Evolutionary conservation across 2,113 vertebrate genomes (phyloP).

Genomic region (Colistium nudipinnis): DNA sequence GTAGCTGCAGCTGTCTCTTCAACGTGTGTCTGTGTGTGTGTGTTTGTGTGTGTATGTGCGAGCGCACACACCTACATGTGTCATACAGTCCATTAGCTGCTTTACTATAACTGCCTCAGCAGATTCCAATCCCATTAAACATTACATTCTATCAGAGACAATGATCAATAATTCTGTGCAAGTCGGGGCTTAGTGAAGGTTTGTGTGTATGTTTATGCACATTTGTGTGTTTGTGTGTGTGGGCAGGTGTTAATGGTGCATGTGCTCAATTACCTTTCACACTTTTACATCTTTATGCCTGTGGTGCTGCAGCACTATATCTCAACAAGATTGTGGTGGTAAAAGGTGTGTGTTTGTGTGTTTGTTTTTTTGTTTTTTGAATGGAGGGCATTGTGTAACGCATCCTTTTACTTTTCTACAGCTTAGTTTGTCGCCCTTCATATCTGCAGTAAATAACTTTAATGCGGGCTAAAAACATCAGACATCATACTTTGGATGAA

Average conservation of each 20-base stretch:
- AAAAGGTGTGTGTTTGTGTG: background rate
- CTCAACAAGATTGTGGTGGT: constrained; percentile 17
- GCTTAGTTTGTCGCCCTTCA: background rate
- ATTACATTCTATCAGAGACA: constrained; percentile 45
- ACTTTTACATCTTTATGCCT: constrained; percentile 12
- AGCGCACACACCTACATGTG: constrained; percentile 6
- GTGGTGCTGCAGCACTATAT: constrained; percentile 10
- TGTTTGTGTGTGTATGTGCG: constrained; percentile 6
- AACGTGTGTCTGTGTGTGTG: constrained; percentile 26
- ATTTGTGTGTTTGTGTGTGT: background rate
- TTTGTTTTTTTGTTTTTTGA: background rate
- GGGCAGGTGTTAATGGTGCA: constrained; percentile 1
- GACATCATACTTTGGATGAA: background rate
- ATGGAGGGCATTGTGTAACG: background rate
- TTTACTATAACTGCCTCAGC: constrained; percentile 42
- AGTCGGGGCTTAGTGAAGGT: constrained; percentile 12
- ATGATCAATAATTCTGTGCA: constrained; percentile 52
- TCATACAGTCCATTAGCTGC: constrained; percentile 52
- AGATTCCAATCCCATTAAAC: constrained; percentile 62
- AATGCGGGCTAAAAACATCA: background rate
- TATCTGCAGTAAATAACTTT: background rate
- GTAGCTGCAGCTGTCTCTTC: constrained; percentile 53
- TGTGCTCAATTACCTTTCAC: constrained; percentile 17
- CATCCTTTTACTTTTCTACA: background rate
- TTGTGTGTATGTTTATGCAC: background rate